A percentile compares a stretch with the other conserved stretches of the same genome.
These are phyloP conservation scores for Horisme vitalbata DNA, from an alignment of 2,888 invertebrate species.

Conservation along the genomic window DNA sequence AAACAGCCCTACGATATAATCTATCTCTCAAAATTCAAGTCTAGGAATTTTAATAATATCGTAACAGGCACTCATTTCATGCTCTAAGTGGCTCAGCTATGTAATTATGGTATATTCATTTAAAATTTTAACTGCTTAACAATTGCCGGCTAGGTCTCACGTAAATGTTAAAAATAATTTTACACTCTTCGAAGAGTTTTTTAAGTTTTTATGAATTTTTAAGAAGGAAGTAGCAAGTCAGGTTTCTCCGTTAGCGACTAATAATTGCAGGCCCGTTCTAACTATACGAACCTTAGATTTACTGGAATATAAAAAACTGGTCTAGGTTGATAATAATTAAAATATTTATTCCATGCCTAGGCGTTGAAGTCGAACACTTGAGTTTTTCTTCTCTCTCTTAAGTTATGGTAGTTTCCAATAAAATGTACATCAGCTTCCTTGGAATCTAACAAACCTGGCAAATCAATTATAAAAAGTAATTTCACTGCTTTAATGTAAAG, in stretches of 20 bases:
- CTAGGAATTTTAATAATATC: slow-evolving; percentile 23
- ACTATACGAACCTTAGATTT: too few species aligned
- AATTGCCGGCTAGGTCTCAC: slow-evolving; percentile 42
- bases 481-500: too few species aligned
- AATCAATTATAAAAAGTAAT: too few species aligned
- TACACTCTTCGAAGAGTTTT: slow-evolving; percentile 33
- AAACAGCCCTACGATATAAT: slow-evolving; percentile 11
- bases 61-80: slow-evolving; percentile 60
- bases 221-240: slow-evolving; percentile 8
- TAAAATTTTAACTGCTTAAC: slow-evolving; percentile 50
- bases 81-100: slow-evolving; percentile 52
- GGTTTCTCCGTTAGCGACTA: slow-evolving; percentile 26
- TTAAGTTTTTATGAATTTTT: slow-evolving; percentile 17
- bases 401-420: too few species aligned
- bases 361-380: too few species aligned
- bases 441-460: too few species aligned
- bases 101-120: slow-evolving; percentile 56
- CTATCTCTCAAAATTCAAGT: slow-evolving; percentile 34
- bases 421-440: too few species aligned
- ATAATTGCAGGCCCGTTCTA: slow-evolving; percentile 30
- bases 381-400: too few species aligned
- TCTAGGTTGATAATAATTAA: too few species aligned
- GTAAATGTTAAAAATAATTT: slow-evolving; percentile 49
- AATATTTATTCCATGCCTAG: too few species aligned
- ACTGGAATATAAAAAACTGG: too few species aligned